phyloP scores from a whole-genome alignment of 1,140 invertebrate genomes.

The Tetragnatha versicolor region DNA sequence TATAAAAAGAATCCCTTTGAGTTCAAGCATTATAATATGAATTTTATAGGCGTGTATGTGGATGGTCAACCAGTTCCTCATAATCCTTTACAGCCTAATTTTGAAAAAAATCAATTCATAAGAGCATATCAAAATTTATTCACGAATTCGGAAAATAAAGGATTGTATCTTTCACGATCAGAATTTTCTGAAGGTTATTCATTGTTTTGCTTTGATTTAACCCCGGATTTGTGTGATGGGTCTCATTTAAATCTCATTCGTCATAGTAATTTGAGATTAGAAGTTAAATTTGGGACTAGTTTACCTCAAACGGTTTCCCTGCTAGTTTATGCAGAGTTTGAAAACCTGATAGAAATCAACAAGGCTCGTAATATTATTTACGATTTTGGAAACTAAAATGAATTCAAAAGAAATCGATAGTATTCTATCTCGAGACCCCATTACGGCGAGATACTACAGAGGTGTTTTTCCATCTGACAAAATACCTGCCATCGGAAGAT shows the following conservation, averaged over 20 bases:
- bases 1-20: neutral
- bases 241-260: neutral
- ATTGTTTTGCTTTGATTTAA: neutral
- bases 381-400: no score
- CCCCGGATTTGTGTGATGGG: neutral
- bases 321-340: slow-evolving; percentile 1
- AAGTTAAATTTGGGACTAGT: slow-evolving; percentile 9
- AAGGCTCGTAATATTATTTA: neutral
- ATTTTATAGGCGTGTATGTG: slow-evolving; percentile 17
- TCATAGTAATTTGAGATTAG: slow-evolving; percentile 5
- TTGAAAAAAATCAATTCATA: neutral
- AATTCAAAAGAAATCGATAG: no score
- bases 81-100: slow-evolving; percentile 26
- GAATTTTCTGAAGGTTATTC: neutral
- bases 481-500: no score
- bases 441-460: no score
- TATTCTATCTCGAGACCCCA: no score
- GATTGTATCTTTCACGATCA: neutral
- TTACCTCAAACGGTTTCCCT: neutral
- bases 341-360: slow-evolving; percentile 16
- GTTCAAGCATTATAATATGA: slow-evolving; percentile 19
- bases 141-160: neutral
- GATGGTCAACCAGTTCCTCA: slow-evolving; percentile 24
- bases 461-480: no score
- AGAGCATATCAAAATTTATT: slow-evolving; percentile 1